Evolutionary conservation across 2,888 invertebrate genomes (phyloP).

Genomic region (Mechanitis mazaeus): DNA sequence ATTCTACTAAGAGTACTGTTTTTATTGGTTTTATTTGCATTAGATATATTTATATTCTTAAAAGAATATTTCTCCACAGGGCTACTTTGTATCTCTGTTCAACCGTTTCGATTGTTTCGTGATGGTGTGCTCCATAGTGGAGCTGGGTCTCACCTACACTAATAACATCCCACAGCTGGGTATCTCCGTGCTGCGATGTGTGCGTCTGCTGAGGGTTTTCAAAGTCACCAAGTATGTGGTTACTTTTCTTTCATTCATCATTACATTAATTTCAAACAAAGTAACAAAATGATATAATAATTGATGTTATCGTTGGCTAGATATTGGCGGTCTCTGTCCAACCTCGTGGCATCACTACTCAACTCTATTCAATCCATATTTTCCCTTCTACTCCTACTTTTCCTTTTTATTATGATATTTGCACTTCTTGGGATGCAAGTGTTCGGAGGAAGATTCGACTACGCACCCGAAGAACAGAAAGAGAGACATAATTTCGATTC

Average conservation of each 20-base stretch:
- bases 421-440: conserved; percentile 99
- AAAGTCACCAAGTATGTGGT: conserved; percentile 98
- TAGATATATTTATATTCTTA: neutral
- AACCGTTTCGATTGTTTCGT: conserved; percentile 99
- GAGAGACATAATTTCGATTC: conserved; percentile 98
- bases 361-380: conserved; percentile 99
- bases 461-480: conserved; percentile 86
- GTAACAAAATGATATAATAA: no score
- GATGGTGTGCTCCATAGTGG: conserved; percentile 97
- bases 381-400: conserved; percentile 95
- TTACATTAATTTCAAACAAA: no score
- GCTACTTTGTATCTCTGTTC: conserved; percentile 99
- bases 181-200: conserved; percentile 97
- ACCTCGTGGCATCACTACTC: conserved; percentile 97
- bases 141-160: conserved; percentile 91
- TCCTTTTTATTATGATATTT: conserved; percentile 99
- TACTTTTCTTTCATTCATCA: neutral
- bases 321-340: conserved; percentile 98
- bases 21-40: no score
- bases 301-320: conserved; percentile 60
- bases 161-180: conserved; percentile 97
- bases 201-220: conserved; percentile 96
- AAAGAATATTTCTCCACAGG: conserved; percentile 71
- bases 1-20: no score
- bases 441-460: conserved; percentile 98